Base-by-base conservation (phyloP, 2,113 vertebrate genomes). In the Ivindomyrus marchei region DNA sequence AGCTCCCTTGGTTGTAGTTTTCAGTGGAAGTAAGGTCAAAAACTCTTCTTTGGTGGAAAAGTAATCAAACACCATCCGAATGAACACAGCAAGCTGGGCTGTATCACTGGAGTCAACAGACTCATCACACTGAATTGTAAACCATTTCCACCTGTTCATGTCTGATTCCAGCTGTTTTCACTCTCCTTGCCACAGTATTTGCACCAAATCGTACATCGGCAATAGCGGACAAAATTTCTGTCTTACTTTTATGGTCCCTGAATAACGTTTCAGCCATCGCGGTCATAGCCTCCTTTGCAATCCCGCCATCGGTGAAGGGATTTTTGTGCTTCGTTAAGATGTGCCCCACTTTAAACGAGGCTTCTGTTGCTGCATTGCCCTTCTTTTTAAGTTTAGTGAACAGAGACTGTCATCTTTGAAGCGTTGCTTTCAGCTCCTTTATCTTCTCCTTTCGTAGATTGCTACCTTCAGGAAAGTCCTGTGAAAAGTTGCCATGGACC, bases 191-290 rank as follows among this genome's bases (percentile, higher is more conserved):
- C 50, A 90, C 21, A 1, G 90, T 90, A 27, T 87, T 36, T 36
- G 62, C 49, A 52, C 85, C 58, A 17, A 91, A 36, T 24, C 89
- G 90, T 17, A 91, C 42, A 85, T 89, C 85, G 27, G 89, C 17
- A 24, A 91, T 91, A 83, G 89, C 66, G 87, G 89, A 90, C 77
- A 91, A 46, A 7, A 90, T 90, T 90, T 92, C 87, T 87, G 45
- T 85, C 89, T 39, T 42, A 31, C 27, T 42, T 42, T 80, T 77
- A 15, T 77, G 10, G 3, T 90, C 58, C 10, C 42, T 83, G 27
- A 87, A 90, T 53, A 88, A n/a, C 0, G 62, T 90, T 0, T 88
- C 4, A 6, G 70, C 52, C 11, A 53, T n/a, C 36, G 84, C 11
- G 11, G 3, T 77, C 87, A 84, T 88, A 89, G 58, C 58, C 46